Base-by-base conservation (phyloP, 2,888 invertebrate species). In the Apodemia mormo region DNA sequence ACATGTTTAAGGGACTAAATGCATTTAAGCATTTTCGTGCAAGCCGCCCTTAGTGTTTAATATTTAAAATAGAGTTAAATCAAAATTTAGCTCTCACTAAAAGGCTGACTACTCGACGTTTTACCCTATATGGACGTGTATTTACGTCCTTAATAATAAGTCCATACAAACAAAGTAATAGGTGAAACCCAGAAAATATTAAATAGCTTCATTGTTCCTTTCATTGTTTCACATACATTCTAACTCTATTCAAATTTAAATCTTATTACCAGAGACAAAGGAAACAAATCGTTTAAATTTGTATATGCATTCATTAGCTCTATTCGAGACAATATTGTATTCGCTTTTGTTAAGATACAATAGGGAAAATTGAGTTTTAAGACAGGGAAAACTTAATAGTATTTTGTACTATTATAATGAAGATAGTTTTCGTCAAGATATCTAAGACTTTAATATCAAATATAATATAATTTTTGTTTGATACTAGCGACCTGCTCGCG, bases 351-450 rank as follows among this genome's bases (percentile, higher is more conserved):
- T 54, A n/a, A n/a, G 22, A 7, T n/a, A 54, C 22, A 54, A 54
- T 54, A 7, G 54, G 54, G n/a, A n/a, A 54, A 54, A 54, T 54
- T 54, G 54, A 54, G 54, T 54, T 54, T 54, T 54, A 54, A 54
- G n/a, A 9, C 14, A 5, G n/a, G 22, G 4, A 54, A 54, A 54
- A 54, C 54, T 54, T 54, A 54, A n/a, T 54, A n/a, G n/a, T n/a
- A 33, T 5, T 8, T n/a, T 54, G n/a, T 54, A 14, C 0, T 9
- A 43, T 10, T 43, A 10, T 43, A 10, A 43, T 43, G 9, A 43
- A 43, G 43, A 43, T 43, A 43, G 43, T 43, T 43, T 43, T 43
- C 43, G 1, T 43, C 1, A 43, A 2, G 43, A 1, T 43, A 43
- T 1, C 1, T 43, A 43, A 43, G 1, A 9, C 43, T 10, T 43